Base-by-base conservation (phyloP, 2,888 invertebrate species). In the Pterostichus niger region DNA sequence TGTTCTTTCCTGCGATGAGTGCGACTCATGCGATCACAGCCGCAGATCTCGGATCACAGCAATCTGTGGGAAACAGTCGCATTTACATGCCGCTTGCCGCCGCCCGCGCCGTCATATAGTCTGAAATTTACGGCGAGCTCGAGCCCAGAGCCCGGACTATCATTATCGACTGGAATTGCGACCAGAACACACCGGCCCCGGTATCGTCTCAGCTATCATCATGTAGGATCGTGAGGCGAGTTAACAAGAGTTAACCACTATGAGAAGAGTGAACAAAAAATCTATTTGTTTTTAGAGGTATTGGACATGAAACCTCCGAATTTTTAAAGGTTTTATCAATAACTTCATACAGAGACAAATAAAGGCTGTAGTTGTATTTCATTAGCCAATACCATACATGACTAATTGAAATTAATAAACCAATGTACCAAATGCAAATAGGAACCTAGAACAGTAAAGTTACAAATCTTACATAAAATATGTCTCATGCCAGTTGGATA, bases 21-120 rank as follows among this genome's bases (percentile, higher is more conserved):
- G 40, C 13, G 64, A 24, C 40, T 9, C 6, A 9, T 40, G 40
- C 40, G 40, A 40, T 40, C 40, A 9, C 40, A 40, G 40, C 40
- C 40, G 40, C 40, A 40, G 40, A 71, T 46, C 64, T 33, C 24
- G 3, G 52, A 35, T 35, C 24, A 15, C 40, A 40, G 64, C 77
- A 77, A 77, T 64, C 80, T 80, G 64, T 80, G 80, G 80, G 80
- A 80, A 80, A 80, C 68, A 68, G 31, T 68, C 56, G 77, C 77
- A 77, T 77, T 77, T 77, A 77, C 24, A 56, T 77, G 56, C 56
- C n/a, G 33, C 56, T 15, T 10, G 56, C 56, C 56, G 77, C 54
- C 52, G 80, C 49, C 80, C 17, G 15, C 33, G 49, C 49, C 68
- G 68, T 80, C 80, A 80, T 80, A 80, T 80, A 80, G 31, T 68